A percentile compares a stretch with the other conserved stretches of the same genome.
These are phyloP conservation scores for Lithosia quadra DNA, from an alignment of 2,888 invertebrate genomes.

Conservation along the genomic window DNA sequence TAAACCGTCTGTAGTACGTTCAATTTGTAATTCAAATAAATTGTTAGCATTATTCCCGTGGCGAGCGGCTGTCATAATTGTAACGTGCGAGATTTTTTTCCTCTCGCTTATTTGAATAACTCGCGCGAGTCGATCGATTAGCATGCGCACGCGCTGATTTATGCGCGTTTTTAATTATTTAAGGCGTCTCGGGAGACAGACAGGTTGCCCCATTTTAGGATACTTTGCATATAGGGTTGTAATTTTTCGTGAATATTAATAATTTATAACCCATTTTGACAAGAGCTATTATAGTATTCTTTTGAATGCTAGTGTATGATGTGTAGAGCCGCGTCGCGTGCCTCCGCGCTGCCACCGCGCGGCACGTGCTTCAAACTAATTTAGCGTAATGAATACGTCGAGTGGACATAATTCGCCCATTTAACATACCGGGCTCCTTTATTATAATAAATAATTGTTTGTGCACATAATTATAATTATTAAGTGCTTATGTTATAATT, in stretches of 20 bases:
- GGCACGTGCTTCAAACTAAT: slow-evolving; percentile 30
- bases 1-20: slow-evolving; percentile 80
- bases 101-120: slow-evolving; percentile 62
- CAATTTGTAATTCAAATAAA: slow-evolving; percentile 86
- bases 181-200: slow-evolving; percentile 30
- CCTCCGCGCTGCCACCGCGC: neutral
- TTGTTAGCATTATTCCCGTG: slow-evolving; percentile 73
- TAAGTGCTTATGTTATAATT: neutral
- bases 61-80: slow-evolving; percentile 74
- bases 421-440: slow-evolving; percentile 30
- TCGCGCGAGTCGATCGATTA: slow-evolving; percentile 54
- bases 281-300: neutral
- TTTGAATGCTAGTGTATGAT: slow-evolving; percentile 13
- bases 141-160: slow-evolving; percentile 59
- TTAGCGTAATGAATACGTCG: slow-evolving; percentile 56
- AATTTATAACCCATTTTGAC: slow-evolving; percentile 12
- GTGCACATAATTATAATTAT: neutral
- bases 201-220: slow-evolving; percentile 15
- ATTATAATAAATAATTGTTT: slow-evolving; percentile 8
- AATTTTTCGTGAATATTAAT: slow-evolving; percentile 39
- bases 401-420: slow-evolving; percentile 49
- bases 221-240: slow-evolving; percentile 63
- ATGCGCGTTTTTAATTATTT: slow-evolving; percentile 49
- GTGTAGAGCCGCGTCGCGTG: neutral
- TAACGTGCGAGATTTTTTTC: slow-evolving; percentile 75